These are phyloP conservation scores for Otis tarda DNA, from an alignment of 2,113 vertebrate species.

Conservation along the genomic window DNA sequence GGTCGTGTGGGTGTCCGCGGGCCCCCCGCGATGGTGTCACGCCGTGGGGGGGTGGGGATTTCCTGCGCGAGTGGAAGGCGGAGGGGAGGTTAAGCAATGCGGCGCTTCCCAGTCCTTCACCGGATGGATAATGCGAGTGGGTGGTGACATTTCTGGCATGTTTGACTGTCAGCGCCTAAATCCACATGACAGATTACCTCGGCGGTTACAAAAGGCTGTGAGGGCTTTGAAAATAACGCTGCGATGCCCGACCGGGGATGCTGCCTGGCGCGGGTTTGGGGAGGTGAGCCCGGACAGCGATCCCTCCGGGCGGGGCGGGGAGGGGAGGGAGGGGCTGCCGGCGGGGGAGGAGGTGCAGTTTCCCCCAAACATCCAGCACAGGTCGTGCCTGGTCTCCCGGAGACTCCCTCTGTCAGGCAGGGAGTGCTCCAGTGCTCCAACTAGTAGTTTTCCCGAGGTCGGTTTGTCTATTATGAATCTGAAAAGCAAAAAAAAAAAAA, in stretches of 20 bases:
- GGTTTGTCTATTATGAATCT: background rate
- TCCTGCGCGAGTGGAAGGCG: background rate
- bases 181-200: background rate
- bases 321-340: background rate
- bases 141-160: conserved; percentile 26
- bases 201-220: background rate
- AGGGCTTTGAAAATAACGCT: background rate
- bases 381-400: background rate
- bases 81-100: conserved; percentile 1
- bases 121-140: conserved; percentile 22
- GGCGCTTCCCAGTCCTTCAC: conserved; percentile 11
- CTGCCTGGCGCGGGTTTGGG: background rate
- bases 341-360: accelerated
- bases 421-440: background rate
- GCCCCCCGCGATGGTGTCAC: background rate
- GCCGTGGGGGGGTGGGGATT: background rate
- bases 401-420: background rate
- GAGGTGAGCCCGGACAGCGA: background rate
- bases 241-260: background rate
- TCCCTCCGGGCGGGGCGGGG: background rate
- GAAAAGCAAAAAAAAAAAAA: background rate
- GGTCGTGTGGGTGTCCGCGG: background rate
- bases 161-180: conserved; percentile 15
- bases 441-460: background rate
- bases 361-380: background rate